A percentile compares a stretch with the other conserved stretches of the same genome.
These are phyloP conservation scores for Chascanopsetta lugubris DNA, from an alignment of 2,113 vertebrate genomes.

Conservation along the genomic window DNA sequence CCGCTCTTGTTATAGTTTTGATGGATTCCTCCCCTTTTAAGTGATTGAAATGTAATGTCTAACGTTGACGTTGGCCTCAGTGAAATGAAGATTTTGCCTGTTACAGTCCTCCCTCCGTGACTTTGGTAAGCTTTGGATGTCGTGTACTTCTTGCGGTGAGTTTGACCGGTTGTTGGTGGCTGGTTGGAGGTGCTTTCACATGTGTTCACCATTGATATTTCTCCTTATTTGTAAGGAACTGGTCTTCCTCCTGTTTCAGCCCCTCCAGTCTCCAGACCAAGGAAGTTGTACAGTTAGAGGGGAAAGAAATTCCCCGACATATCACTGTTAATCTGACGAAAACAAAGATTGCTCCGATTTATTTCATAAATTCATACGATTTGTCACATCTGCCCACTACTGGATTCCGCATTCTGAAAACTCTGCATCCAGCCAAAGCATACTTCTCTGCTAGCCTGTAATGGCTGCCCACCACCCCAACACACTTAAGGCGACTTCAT, in stretches of 20 bases:
- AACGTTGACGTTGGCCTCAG: conserved; percentile 28
- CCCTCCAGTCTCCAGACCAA: conserved; percentile 39
- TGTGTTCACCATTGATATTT: conserved; percentile 75
- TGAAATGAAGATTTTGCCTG: conserved; percentile 84
- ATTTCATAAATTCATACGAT: neutral
- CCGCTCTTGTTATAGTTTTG: neutral
- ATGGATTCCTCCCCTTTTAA: neutral
- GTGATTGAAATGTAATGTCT: neutral
- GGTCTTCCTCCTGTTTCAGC: conserved; percentile 57
- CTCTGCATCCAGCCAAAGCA: conserved; percentile 24
- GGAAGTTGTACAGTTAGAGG: conserved; percentile 2
- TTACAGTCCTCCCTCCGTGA: conserved; percentile 77
- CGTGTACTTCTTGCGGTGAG: conserved; percentile 80
- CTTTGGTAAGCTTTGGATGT: conserved; percentile 84
- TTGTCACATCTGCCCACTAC: neutral
- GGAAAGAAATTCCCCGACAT: accelerated
- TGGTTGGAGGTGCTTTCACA: conserved; percentile 78
- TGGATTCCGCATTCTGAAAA: conserved; percentile 11
- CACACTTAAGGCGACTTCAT: conserved; percentile 29
- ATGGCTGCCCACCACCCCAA: neutral
- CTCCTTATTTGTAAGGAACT: conserved; percentile 75
- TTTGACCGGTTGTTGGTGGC: conserved; percentile 81
- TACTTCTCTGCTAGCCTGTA: conserved; percentile 9
- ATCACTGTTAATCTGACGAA: neutral
- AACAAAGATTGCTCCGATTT: neutral